Percentiles rank a stretch among this genome's conserved stretches.
Conservation (phyloP, 2,797 vertebrate genomes). For the Anisognathus igniventris region DNA sequence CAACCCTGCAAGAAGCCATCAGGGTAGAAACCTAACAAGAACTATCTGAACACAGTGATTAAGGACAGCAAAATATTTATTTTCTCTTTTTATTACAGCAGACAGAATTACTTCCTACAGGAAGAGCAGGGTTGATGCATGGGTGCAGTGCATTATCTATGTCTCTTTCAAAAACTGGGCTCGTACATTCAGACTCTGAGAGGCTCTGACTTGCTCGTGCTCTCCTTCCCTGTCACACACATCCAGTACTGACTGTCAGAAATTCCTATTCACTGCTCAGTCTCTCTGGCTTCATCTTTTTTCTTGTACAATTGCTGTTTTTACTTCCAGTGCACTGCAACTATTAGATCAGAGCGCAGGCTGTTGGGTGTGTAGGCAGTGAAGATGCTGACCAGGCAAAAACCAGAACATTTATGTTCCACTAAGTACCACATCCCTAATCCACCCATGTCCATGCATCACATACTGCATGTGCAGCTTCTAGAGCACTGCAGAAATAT, state of each 20-base stretch:
- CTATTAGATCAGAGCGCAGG: background rate
- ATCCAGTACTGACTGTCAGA: background rate
- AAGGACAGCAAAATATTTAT: background rate
- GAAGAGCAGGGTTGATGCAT: background rate
- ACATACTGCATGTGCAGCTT: background rate
- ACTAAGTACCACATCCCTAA: background rate
- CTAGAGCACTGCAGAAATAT: background rate
- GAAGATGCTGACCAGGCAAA: background rate
- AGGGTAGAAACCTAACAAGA: background rate
- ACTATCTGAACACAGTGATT: background rate
- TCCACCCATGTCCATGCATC: background rate
- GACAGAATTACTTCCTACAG: background rate
- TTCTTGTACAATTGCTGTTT: background rate
- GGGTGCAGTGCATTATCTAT: background rate
- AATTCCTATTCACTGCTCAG: background rate
- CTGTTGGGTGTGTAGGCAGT: background rate
- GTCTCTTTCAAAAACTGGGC: background rate
- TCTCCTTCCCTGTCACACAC: background rate
- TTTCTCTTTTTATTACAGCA: background rate
- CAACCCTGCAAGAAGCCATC: background rate
- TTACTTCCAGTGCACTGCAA: background rate
- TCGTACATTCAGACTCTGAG: background rate
- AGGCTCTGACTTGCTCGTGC: background rate
- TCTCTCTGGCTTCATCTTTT: background rate
- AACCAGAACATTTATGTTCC: background rate